phyloP scores from a whole-genome alignment of 2,888 invertebrate species.

The Aphidius colemani region DNA sequence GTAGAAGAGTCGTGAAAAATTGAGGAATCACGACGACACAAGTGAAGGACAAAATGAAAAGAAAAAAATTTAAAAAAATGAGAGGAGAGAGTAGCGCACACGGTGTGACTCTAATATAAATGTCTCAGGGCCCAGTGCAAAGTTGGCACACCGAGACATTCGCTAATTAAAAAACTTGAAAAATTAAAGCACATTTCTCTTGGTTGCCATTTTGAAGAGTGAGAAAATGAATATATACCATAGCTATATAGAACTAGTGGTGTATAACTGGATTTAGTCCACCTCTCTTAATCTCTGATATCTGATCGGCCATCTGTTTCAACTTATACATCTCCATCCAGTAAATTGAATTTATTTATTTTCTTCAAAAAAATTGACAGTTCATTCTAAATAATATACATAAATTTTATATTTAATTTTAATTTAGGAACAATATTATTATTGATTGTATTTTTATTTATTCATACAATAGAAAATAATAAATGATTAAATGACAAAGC shows the following conservation, averaged over 20 bases:
- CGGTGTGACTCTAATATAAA: slow-evolving; percentile 56
- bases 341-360: slow-evolving; percentile 31
- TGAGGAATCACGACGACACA: slow-evolving; percentile 17
- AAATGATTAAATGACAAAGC: too few species aligned
- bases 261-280: slow-evolving; percentile 13
- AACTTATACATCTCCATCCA: slow-evolving; percentile 41
- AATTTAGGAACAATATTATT: too few species aligned
- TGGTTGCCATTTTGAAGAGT: slow-evolving; percentile 35
- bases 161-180: slow-evolving; percentile 62
- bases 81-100: slow-evolving; percentile 33
- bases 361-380: slow-evolving; percentile 28
- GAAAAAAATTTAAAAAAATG: slow-evolving; percentile 5
- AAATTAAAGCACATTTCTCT: slow-evolving; percentile 61
- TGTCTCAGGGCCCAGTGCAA: slow-evolving; percentile 51
- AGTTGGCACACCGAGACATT: slow-evolving; percentile 57
- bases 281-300: slow-evolving; percentile 57
- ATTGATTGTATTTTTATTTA: background rate
- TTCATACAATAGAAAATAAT: background rate
- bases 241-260: slow-evolving; percentile 3
- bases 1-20: slow-evolving; percentile 23
- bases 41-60: background rate
- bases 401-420: background rate
- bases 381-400: slow-evolving; percentile 13
- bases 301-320: slow-evolving; percentile 61
- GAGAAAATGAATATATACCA: slow-evolving; percentile 8